Evolutionary conservation across 2,797 vertebrate genomes (phyloP).

Genomic region (Aeoliscus strigatus): DNA sequence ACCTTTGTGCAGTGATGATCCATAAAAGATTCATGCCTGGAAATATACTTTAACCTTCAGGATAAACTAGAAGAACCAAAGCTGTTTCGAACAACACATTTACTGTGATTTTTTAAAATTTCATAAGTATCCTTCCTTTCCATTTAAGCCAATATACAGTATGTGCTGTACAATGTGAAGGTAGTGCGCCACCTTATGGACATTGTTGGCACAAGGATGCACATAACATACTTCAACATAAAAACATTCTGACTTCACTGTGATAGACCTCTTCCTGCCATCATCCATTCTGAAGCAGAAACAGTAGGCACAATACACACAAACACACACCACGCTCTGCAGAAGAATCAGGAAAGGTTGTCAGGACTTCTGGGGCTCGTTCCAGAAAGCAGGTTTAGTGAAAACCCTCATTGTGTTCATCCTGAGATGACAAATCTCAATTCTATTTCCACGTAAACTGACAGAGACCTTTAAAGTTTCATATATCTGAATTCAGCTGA

Average conservation of each 20-base stretch:
- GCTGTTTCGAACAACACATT: neutral
- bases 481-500: too few relatives aligned
- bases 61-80: constrained; percentile 9
- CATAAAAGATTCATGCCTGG: constrained; percentile 14
- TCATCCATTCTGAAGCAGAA: constrained; percentile 49
- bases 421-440: too few relatives aligned
- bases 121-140: neutral
- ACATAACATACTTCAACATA: too few relatives aligned
- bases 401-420: too few relatives aligned
- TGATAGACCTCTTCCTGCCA: constrained; percentile 17
- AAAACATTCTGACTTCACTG: too few relatives aligned
- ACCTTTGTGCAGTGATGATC: constrained; percentile 15
- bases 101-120: neutral
- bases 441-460: too few relatives aligned
- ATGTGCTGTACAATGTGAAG: constrained; percentile 5
- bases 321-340: constrained; percentile 36
- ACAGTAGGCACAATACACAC: constrained; percentile 56
- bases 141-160: constrained; percentile 9
- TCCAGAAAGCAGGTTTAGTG: too few relatives aligned
- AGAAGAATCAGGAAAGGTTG: constrained; percentile 22
- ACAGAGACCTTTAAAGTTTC: too few relatives aligned
- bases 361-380: constrained; percentile 13
- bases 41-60: constrained; percentile 25
- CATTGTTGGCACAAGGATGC: constrained; percentile 28
- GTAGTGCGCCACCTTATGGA: constrained; percentile 54